phyloP scores from a whole-genome alignment of 2,888 invertebrate species.

The Unio pictorum region DNA sequence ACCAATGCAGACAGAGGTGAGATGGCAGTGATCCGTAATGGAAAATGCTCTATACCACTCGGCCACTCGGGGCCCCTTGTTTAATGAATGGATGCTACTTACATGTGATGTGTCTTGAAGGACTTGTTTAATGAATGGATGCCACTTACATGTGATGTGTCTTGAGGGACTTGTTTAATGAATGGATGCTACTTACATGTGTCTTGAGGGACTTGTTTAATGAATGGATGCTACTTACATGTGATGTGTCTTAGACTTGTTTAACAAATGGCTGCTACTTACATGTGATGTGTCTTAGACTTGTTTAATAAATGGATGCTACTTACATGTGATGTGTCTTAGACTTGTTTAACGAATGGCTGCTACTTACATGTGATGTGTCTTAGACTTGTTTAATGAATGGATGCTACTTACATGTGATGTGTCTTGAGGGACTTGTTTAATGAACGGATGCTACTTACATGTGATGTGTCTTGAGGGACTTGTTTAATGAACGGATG shows the following conservation, averaged over 20 bases:
- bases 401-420: not conserved
- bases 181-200: conserved; percentile 47
- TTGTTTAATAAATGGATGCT: not conserved
- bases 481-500: too few relatives aligned
- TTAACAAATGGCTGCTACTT: too few relatives aligned
- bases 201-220: conserved; percentile 72
- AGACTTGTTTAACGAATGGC: not conserved
- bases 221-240: conserved; percentile 78
- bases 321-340: not conserved
- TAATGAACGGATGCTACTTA: not conserved
- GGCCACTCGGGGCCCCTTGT: not conserved
- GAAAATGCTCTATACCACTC: too few relatives aligned
- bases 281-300: too few relatives aligned
- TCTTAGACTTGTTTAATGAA: not conserved
- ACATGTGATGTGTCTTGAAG: not conserved
- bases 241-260: too few relatives aligned
- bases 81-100: not conserved
- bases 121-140: too few relatives aligned
- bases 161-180: not conserved
- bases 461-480: not conserved
- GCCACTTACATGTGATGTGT: not conserved
- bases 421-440: not conserved
- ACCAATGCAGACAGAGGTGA: too few relatives aligned
- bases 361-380: not conserved
- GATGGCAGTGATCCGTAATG: too few relatives aligned